phyloP scores from a whole-genome alignment of 2,888 invertebrate genomes.

The Bellardia bayeri region DNA sequence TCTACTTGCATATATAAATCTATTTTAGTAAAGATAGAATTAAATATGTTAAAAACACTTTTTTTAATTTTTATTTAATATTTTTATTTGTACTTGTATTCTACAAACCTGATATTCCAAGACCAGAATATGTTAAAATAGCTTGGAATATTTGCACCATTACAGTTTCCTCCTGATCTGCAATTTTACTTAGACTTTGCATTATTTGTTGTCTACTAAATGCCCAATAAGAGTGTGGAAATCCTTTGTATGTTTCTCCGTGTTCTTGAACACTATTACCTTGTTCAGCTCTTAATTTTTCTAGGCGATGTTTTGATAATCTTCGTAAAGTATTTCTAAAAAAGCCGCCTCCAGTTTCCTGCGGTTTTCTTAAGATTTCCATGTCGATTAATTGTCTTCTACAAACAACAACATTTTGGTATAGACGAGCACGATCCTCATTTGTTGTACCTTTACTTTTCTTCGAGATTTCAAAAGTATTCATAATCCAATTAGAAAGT shows the following conservation, averaged over 20 bases:
- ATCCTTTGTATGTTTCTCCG: conserved; percentile 94
- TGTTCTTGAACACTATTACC: conserved; percentile 87
- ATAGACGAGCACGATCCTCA: conserved; percentile 93
- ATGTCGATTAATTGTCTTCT: conserved; percentile 93
- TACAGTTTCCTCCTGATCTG: conserved; percentile 93
- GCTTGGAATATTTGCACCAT: conserved; percentile 95
- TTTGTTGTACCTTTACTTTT: conserved; percentile 91
- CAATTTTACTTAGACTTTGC: conserved; percentile 93
- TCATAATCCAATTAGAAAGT: conserved; percentile 92
- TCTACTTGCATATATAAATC: no score
- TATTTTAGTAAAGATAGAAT: no score
- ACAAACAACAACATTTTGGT: conserved; percentile 94
- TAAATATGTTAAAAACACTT: no score
- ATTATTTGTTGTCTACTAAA: conserved; percentile 92
- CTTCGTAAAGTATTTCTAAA: conserved; percentile 94
- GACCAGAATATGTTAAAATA: conserved; percentile 94
- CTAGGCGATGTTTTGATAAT: conserved; percentile 93
- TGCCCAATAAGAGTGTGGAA: conserved; percentile 94
- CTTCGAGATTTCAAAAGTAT: conserved; percentile 88
- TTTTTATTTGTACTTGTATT: no score
- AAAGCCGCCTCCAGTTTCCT: conserved; percentile 93
- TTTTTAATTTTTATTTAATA: no score
- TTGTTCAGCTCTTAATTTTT: conserved; percentile 89
- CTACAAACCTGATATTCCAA: conserved; percentile 87
- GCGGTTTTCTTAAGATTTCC: conserved; percentile 92